A percentile compares a stretch with the other conserved stretches of the same genome.
These are phyloP conservation scores for Corythornis madagascariensis DNA, from an alignment of 2,113 vertebrate species.

Conservation along the genomic window DNA sequence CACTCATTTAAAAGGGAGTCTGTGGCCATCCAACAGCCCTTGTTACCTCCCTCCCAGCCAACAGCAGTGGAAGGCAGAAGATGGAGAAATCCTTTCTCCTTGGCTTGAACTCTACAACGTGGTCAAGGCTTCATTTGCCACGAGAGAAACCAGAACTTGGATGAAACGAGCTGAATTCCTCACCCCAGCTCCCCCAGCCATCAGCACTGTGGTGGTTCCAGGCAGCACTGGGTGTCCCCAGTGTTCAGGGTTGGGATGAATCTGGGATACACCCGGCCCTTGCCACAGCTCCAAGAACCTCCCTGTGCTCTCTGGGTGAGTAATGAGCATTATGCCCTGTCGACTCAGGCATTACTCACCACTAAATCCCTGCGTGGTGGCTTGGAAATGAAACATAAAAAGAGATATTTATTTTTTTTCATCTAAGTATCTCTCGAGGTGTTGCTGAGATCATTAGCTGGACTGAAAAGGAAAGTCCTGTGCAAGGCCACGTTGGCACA, in stretches of 20 bases:
- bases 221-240: not conserved
- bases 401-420: not conserved
- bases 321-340: slow-evolving; percentile 45
- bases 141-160: not conserved
- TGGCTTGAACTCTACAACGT: not conserved
- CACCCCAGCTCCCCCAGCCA: not conserved
- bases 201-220: not conserved
- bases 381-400: slow-evolving; percentile 15
- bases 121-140: not conserved
- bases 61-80: not conserved
- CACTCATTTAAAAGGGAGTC: slow-evolving; percentile 41
- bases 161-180: not conserved
- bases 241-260: not conserved
- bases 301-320: slow-evolving; percentile 10
- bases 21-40: not conserved
- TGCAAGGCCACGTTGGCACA: not conserved
- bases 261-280: slow-evolving; percentile 8
- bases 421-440: not conserved
- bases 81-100: not conserved
- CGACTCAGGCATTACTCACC: slow-evolving; percentile 48
- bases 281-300: not conserved
- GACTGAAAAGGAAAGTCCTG: not conserved
- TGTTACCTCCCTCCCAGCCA: slow-evolving; percentile 29
- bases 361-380: not conserved
- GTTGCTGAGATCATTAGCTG: not conserved